Evolutionary conservation across 1,140 invertebrate species (phyloP).

Genomic region (Drosophila parabipectinata): DNA sequence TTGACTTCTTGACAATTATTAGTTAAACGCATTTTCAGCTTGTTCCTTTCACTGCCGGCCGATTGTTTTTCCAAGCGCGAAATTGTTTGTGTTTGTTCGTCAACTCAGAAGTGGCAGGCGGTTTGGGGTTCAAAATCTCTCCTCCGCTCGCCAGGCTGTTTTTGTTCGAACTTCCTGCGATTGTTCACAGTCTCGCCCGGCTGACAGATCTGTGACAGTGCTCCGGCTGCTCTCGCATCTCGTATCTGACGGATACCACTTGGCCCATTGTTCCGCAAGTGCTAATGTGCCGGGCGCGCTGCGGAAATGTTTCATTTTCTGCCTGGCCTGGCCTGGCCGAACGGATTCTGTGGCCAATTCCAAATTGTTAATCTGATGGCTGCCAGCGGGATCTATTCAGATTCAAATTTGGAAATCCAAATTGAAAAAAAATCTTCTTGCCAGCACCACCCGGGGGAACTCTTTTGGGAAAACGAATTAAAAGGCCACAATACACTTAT

Average conservation of each 20-base stretch:
- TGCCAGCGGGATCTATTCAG: slow-evolving; percentile 27
- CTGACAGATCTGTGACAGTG: slow-evolving; percentile 79
- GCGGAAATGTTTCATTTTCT: slow-evolving; percentile 80
- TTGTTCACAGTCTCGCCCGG: slow-evolving; percentile 76
- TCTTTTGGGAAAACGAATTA: no score
- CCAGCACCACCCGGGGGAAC: no score
- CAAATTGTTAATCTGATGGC: slow-evolving; percentile 56
- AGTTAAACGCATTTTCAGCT: slow-evolving; percentile 75
- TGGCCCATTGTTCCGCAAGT: slow-evolving; percentile 75
- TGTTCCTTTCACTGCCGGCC: slow-evolving; percentile 53
- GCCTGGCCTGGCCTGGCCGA: slow-evolving; percentile 55
- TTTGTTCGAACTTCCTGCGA: slow-evolving; percentile 76
- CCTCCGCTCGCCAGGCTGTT: slow-evolving; percentile 31
- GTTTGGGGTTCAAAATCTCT: slow-evolving; percentile 15
- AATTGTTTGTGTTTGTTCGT: slow-evolving; percentile 78
- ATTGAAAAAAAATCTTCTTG: slow-evolving; percentile 5
- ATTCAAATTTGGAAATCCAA: slow-evolving; percentile 27
- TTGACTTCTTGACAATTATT: slow-evolving; percentile 81
- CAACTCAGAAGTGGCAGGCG: slow-evolving; percentile 66
- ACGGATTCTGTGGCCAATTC: slow-evolving; percentile 56
- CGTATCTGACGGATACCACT: slow-evolving; percentile 74
- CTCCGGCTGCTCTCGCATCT: slow-evolving; percentile 23
- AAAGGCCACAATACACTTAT: neutral
- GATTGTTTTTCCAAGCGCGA: slow-evolving; percentile 75
- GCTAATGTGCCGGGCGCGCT: slow-evolving; percentile 69